These are phyloP conservation scores for Corythornis madagascariensis DNA, from an alignment of 2,113 vertebrate genomes.

Conservation along the genomic window DNA sequence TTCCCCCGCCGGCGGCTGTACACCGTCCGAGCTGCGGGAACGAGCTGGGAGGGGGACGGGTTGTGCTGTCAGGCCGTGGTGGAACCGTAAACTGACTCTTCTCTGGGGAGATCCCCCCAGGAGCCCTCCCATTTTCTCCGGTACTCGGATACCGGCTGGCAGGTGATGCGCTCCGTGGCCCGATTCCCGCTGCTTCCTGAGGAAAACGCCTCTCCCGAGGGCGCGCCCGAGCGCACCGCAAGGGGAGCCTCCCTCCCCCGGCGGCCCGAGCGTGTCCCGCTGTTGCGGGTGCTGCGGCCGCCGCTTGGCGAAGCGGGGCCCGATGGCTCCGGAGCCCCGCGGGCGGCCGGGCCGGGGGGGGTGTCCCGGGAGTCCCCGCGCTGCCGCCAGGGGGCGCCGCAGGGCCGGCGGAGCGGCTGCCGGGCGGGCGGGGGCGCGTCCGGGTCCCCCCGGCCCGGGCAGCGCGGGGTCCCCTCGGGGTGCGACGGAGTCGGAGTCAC, in stretches of 20 bases:
- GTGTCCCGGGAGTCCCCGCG: not conserved
- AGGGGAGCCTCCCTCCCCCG: too few species aligned
- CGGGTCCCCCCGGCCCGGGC: too few species aligned
- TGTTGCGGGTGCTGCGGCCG: too few species aligned
- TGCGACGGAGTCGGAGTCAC: too few species aligned
- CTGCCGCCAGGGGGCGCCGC: not conserved
- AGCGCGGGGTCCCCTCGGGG: not conserved
- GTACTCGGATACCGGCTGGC: not conserved
- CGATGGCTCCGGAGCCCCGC: too few species aligned
- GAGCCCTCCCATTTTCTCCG: not conserved
- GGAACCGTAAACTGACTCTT: not conserved
- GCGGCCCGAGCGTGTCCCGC: not conserved
- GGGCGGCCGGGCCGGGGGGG: not conserved
- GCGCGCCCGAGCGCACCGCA: not conserved
- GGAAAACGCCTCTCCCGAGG: not conserved
- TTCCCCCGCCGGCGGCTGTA: not conserved
- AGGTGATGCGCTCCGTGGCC: not conserved
- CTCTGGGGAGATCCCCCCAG: not conserved
- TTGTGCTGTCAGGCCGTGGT: not conserved
- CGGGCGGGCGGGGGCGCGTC: too few species aligned
- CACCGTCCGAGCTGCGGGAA: not conserved
- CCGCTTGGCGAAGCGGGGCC: too few species aligned
- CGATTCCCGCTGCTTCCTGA: not conserved
- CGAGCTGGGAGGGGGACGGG: not conserved
- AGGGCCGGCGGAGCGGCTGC: not conserved